Base-by-base conservation (phyloP, 2,113 vertebrate genomes). In the Tychaedon coryphoeus region DNA sequence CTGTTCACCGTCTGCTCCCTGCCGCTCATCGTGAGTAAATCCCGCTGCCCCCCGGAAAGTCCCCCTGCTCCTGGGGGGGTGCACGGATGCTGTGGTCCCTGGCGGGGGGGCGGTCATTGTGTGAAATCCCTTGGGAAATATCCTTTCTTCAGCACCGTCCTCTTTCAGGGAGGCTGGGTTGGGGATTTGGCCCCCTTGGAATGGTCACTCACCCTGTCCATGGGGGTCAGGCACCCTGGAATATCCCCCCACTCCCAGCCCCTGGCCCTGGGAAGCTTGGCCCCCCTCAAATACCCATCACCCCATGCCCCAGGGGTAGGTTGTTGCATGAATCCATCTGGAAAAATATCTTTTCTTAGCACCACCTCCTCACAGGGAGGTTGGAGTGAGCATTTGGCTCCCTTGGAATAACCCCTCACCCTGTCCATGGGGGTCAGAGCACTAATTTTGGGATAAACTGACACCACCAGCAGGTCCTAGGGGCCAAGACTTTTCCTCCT, bases 1-100 rank as follows among this genome's bases (percentile, higher is more conserved):
- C 97, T 98, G 86, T 98, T 98, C 96, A 90, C 98, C 65, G 19
- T 98, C 93, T 98, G 98, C 94, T 98, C 98, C 5, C 78, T 98
- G 82, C 98, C 98, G 6, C 88, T 98, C 66, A 97, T 98, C 28
- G 98, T 98, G 93, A 98, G 98, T 98, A 93, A 57, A 51, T 0
- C 33, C 29, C 43, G 0, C 3, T 2, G 2, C 13, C 19, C 28
- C 22, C 22, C 18, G 16, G 22, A 45, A 22, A 29, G 17, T 4
- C 31, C 10, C 9, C 14, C 26, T 24, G 54, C 8, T 6, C 14
- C 42, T 1, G 71, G 10, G 33, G 2, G 31, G 3, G 54, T 3
- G 25, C 2, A n/a, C n/a, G 53, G 25, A 3, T 8, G 14, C 2
- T 8, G 5, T 4, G 53, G 23, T 16, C 2, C 20, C 61, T 25